Evolutionary conservation across 2,797 vertebrate genomes (phyloP).

Genomic region (Loriculus beryllinus): DNA sequence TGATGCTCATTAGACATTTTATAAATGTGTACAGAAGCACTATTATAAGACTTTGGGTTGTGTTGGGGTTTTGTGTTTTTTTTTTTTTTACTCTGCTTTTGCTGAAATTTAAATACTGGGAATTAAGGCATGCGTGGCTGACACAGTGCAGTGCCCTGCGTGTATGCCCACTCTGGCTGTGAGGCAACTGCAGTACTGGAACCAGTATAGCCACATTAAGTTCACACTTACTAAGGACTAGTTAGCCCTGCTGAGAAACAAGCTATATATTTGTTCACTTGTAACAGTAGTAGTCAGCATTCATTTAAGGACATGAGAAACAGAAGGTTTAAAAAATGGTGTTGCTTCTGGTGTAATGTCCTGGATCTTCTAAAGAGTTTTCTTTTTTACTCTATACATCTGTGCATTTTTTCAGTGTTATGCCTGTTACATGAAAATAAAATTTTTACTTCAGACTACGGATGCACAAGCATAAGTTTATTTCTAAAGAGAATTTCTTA

Average conservation of each 20-base stretch:
- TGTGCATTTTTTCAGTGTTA: not conserved
- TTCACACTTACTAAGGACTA: not conserved
- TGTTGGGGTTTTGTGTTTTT: not conserved
- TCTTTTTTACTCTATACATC: not conserved
- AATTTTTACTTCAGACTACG: not conserved
- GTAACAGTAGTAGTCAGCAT: not conserved
- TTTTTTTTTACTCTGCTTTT: not conserved
- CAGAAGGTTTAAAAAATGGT: not conserved
- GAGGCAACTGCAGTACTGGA: not conserved
- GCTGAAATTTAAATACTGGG: not conserved
- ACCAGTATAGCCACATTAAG: not conserved
- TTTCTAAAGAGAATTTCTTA: not conserved
- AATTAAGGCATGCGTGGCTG: rapidly evolving
- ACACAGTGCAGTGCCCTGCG: not conserved
- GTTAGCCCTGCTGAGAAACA: not conserved
- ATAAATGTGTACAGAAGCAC: not conserved
- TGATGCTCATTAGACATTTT: not conserved
- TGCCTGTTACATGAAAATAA: not conserved
- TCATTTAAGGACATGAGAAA: not conserved
- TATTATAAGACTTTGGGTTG: not conserved
- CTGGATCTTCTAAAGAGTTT: not conserved
- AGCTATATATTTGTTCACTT: not conserved
- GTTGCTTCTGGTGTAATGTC: not conserved
- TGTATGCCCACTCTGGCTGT: not conserved
- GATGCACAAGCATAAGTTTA: not conserved